phyloP scores from a whole-genome alignment of 2,797 vertebrate genomes.

The Erpetoichthys calabaricus region DNA sequence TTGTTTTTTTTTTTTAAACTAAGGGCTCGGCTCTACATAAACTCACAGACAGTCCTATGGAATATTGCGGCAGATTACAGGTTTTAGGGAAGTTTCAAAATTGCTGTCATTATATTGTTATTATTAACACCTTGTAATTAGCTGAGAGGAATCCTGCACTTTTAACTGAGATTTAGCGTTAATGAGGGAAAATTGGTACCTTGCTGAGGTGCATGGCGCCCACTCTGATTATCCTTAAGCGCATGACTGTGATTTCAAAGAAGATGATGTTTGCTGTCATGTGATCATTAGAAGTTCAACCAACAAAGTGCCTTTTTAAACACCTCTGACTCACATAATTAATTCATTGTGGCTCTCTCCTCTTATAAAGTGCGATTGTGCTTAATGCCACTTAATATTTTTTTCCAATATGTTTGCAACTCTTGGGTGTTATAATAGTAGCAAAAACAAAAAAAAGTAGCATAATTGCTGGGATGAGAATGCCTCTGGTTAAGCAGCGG shows the following conservation, averaged over 20 bases:
- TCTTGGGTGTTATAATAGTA: no score
- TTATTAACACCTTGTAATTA: conserved; percentile 99
- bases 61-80: conserved; percentile 72
- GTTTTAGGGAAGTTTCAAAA: conserved; percentile 81
- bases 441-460: no score
- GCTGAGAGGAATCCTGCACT: conserved; percentile 86
- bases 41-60: conserved; percentile 68
- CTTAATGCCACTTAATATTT: no score
- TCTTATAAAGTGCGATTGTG: conserved; percentile 1
- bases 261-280: conserved; percentile 61
- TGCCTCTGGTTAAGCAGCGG: no score
- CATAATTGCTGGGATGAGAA: no score
- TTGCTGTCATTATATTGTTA: conserved; percentile 97
- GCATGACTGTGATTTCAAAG: conserved; percentile 65
- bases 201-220: conserved; percentile 91
- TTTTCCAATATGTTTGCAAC: no score
- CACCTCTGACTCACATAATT: conserved; percentile 23
- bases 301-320: conserved; percentile 12
- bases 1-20: conserved; percentile 43
- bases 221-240: conserved; percentile 78
- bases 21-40: conserved; percentile 59
- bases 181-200: conserved; percentile 97
- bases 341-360: conserved; percentile 18
- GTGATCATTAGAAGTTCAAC: conserved; percentile 50
- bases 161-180: conserved; percentile 92